These are phyloP conservation scores for Zoanthus sociatus DNA, from an alignment of 92 coral and sea anemone genomes.

Conservation along the genomic window DNA sequence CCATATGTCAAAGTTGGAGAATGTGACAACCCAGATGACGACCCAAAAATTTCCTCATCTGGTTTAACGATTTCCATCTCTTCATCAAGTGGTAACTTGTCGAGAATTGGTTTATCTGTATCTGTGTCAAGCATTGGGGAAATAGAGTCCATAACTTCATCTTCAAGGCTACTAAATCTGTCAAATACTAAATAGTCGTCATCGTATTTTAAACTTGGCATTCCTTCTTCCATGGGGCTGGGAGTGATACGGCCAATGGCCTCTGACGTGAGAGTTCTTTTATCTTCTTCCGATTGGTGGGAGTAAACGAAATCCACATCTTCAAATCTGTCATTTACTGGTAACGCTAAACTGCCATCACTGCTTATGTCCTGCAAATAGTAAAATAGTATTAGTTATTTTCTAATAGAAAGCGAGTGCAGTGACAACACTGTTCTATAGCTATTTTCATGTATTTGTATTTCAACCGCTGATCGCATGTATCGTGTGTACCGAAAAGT, in stretches of 20 bases:
- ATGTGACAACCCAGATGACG: conserved; percentile 69
- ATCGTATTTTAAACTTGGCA: conserved; percentile 50
- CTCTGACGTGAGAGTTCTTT: conserved; percentile 86
- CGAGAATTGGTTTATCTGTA: conserved; percentile 60
- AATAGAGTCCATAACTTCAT: conserved; percentile 66
- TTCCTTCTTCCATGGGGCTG: conserved; percentile 81
- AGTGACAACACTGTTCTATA: too few species aligned
- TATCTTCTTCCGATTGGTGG: conserved; percentile 78
- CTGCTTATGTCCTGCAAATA: conserved; percentile 68
- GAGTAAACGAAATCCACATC: conserved; percentile 71
- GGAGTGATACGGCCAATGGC: conserved; percentile 89
- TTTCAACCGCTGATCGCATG: too few species aligned
- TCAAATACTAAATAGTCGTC: conserved; percentile 74
- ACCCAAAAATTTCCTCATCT: conserved; percentile 77
- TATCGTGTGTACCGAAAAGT: too few species aligned
- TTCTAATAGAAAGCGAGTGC: too few species aligned
- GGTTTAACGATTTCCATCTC: conserved; percentile 95
- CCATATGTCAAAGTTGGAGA: conserved; percentile 55
- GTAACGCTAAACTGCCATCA: conserved; percentile 66
- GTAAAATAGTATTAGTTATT: not conserved
- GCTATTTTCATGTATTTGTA: too few species aligned
- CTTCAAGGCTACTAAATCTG: conserved; percentile 59
- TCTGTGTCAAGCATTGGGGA: conserved; percentile 69
- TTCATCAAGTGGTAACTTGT: conserved; percentile 87
- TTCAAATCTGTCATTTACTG: conserved; percentile 46